Percentiles rank a stretch among this genome's conserved stretches.
Evolutionary conservation across 2,888 invertebrate species (phyloP).

Genomic region (Anagyrus pseudococci): DNA sequence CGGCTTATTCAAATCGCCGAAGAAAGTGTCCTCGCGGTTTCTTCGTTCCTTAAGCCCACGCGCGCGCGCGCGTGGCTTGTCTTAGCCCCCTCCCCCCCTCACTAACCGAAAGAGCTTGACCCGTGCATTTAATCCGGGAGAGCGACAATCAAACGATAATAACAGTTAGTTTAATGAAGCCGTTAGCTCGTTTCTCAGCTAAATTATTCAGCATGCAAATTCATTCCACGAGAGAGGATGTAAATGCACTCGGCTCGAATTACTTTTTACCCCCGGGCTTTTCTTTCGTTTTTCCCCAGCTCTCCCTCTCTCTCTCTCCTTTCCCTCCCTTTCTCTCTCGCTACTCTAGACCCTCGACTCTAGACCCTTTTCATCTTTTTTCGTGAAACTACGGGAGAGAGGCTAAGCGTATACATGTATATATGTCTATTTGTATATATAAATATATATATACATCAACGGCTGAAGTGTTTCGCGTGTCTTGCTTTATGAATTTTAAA

Average conservation of each 20-base stretch:
- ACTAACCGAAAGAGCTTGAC: constrained; percentile 5
- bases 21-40: neutral
- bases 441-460: neutral
- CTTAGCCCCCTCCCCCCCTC: too few relatives aligned
- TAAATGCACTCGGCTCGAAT: constrained; percentile 30
- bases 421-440: neutral
- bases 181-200: constrained; percentile 27
- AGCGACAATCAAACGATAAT: constrained; percentile 31
- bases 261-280: constrained; percentile 4
- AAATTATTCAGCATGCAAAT: constrained; percentile 34
- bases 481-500: constrained; percentile 33
- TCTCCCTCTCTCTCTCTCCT: constrained; percentile 9
- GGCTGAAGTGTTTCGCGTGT: constrained; percentile 17
- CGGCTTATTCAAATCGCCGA: neutral
- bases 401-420: too few relatives aligned
- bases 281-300: constrained; percentile 24
- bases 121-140: constrained; percentile 9
- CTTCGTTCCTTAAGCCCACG: neutral
- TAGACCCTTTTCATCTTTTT: constrained; percentile 9
- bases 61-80: too few relatives aligned
- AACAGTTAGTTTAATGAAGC: constrained; percentile 30
- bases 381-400: too few relatives aligned
- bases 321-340: constrained; percentile 28
- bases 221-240: constrained; percentile 30
- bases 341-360: constrained; percentile 11